Conservation (phyloP, 1,140 invertebrate species). For the Procambarus clarkii region DNA sequence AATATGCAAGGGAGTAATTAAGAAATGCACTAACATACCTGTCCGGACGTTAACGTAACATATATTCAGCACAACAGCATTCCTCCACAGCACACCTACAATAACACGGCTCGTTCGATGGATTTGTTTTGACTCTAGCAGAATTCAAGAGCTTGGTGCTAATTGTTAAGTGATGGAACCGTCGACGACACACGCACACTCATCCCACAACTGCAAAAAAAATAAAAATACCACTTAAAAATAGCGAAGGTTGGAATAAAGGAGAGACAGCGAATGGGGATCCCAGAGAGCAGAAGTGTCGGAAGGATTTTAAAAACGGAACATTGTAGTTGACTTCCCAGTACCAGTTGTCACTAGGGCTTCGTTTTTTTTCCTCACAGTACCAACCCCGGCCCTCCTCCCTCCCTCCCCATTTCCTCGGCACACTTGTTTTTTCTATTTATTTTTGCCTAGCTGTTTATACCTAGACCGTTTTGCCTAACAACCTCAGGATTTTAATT, state of each 20-base stretch:
- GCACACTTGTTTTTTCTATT: too few relatives aligned
- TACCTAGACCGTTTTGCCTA: too few relatives aligned
- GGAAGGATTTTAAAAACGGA: slow-evolving; percentile 1
- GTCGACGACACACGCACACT: slow-evolving; percentile 5
- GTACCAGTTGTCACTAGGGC: neutral
- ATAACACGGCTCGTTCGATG: slow-evolving; percentile 46
- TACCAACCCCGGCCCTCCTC: too few relatives aligned
- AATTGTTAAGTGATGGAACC: slow-evolving; percentile 53
- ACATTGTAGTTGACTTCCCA: neutral
- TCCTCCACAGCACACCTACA: slow-evolving; percentile 33
- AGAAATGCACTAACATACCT: slow-evolving; percentile 46
- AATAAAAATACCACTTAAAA: slow-evolving; percentile 17
- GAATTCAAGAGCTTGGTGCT: slow-evolving; percentile 33
- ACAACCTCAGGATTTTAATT: neutral
- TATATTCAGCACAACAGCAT: slow-evolving; percentile 36
- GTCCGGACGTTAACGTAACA: slow-evolving; percentile 20
- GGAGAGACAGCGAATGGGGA: neutral
- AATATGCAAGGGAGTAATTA: slow-evolving; percentile 45
- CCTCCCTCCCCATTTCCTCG: too few relatives aligned
- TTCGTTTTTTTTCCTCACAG: neutral
- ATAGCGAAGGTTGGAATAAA: neutral
- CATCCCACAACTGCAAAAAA: slow-evolving; percentile 34
- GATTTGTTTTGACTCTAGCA: slow-evolving; percentile 49
- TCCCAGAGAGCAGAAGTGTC: neutral
- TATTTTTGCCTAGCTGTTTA: neutral